Conservation (phyloP, 2,888 invertebrate species). For the Phasia obesa region DNA sequence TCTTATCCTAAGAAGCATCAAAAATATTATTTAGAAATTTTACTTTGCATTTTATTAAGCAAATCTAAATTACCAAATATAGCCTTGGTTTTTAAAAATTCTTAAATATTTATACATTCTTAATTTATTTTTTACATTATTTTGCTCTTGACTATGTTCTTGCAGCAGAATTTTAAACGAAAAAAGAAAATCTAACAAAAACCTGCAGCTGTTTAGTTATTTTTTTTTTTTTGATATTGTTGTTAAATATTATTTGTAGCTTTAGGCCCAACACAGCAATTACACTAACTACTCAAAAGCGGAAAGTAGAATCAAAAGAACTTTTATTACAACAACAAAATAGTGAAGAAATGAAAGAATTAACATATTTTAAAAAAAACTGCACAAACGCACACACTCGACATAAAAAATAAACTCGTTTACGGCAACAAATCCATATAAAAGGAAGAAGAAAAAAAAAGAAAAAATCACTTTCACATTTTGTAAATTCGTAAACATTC, state of each 20-base stretch:
- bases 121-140: background rate
- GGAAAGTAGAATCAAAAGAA: conserved; percentile 52
- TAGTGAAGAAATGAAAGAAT: background rate
- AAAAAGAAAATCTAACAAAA: background rate
- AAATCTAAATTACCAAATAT: too few relatives aligned
- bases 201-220: conserved; percentile 31
- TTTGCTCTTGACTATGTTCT: conserved; percentile 26
- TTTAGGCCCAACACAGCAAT: conserved; percentile 62
- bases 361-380: conserved; percentile 10
- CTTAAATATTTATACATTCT: too few relatives aligned
- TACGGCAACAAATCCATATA: background rate
- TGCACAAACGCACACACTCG: background rate
- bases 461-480: conserved; percentile 51
- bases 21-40: too few relatives aligned
- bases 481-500: conserved; percentile 65
- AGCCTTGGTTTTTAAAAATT: too few relatives aligned
- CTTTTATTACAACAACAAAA: conserved; percentile 10
- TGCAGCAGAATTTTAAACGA: background rate
- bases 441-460: conserved; percentile 4
- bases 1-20: too few relatives aligned
- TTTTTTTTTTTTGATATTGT: conserved; percentile 1
- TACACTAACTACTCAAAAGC: conserved; percentile 63
- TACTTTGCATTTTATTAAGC: too few relatives aligned
- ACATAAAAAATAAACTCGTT: conserved; percentile 5
- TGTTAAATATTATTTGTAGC: conserved; percentile 61